A percentile compares a stretch with the other conserved stretches of the same genome.
phyloP scores from a whole-genome alignment of 2,888 invertebrate genomes.

The Hydraecia micacea region DNA sequence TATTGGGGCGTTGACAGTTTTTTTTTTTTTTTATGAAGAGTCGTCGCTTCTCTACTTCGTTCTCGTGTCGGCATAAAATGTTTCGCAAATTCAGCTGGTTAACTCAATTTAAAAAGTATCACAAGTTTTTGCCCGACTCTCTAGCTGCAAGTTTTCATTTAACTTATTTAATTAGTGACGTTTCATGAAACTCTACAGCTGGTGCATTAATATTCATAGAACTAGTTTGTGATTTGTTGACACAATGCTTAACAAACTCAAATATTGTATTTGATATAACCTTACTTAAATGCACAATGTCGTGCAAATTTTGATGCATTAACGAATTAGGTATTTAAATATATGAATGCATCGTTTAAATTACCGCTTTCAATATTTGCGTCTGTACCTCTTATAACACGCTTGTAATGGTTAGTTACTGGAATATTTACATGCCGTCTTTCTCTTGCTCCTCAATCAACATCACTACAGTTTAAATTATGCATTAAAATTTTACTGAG shows the following conservation, averaged over 20 bases:
- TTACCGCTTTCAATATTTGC: constrained; percentile 2
- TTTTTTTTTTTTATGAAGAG: constrained; percentile 18
- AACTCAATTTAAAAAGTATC: constrained; percentile 6
- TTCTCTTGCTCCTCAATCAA: constrained; percentile 12
- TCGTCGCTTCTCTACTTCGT: background rate
- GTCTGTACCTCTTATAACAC: background rate
- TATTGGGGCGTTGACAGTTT: constrained; percentile 33
- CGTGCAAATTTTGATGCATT: constrained; percentile 28
- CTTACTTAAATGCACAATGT: constrained; percentile 34
- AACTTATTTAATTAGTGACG: background rate
- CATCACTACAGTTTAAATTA: constrained; percentile 23
- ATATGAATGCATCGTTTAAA: constrained; percentile 1
- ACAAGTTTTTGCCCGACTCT: background rate
- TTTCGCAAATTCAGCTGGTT: constrained; percentile 16
- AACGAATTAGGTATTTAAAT: constrained; percentile 9
- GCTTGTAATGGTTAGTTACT: background rate
- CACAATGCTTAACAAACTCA: constrained; percentile 20
- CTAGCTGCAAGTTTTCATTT: background rate
- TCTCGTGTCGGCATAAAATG: constrained; percentile 3
- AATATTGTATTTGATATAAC: constrained; percentile 51
- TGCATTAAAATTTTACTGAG: background rate
- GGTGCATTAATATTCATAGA: constrained; percentile 27
- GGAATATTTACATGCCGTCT: constrained; percentile 14
- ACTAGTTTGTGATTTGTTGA: constrained; percentile 24
- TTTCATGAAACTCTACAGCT: constrained; percentile 16